Conservation (phyloP, 2,797 vertebrate species). For the Xerus rutilus region DNA sequence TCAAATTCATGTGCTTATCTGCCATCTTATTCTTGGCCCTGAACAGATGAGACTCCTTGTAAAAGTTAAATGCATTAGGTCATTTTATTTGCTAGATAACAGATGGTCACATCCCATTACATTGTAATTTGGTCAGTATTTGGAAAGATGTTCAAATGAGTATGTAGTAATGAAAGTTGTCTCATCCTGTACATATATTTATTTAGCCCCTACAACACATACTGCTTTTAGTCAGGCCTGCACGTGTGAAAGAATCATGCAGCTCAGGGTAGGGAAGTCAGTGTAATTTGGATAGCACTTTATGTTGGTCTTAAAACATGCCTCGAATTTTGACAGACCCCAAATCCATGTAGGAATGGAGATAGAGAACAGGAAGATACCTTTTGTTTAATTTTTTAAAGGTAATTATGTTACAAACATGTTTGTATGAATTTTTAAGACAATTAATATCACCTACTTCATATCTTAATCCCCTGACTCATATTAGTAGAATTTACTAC, state of each 20-base stretch:
- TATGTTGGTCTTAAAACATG: not conserved
- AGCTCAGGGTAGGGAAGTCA: not conserved
- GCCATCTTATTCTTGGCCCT: conserved; percentile 44
- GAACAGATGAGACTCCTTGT: conserved; percentile 33
- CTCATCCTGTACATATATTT: not conserved
- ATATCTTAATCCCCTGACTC: not conserved
- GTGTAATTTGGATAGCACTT: not conserved
- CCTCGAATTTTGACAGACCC: not conserved
- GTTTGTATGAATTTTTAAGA: conserved; percentile 1
- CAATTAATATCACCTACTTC: not conserved
- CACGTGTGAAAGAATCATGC: not conserved
- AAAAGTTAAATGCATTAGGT: conserved; percentile 69
- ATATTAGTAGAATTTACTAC: not conserved
- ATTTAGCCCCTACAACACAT: not conserved
- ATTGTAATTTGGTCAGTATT: conserved; percentile 70
- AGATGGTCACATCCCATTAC: conserved; percentile 72
- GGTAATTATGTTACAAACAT: not conserved
- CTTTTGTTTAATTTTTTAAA: not conserved
- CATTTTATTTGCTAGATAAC: conserved; percentile 69
- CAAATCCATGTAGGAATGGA: not conserved
- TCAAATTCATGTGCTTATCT: not conserved
- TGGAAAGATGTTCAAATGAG: conserved; percentile 59
- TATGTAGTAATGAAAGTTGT: conserved; percentile 40
- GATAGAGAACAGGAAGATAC: not conserved
- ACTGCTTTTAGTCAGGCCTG: not conserved